Percentiles rank a stretch among this genome's conserved stretches.
Evolutionary conservation across 2,113 vertebrate species (phyloP).

Genomic region (Todiramphus saurophagus): DNA sequence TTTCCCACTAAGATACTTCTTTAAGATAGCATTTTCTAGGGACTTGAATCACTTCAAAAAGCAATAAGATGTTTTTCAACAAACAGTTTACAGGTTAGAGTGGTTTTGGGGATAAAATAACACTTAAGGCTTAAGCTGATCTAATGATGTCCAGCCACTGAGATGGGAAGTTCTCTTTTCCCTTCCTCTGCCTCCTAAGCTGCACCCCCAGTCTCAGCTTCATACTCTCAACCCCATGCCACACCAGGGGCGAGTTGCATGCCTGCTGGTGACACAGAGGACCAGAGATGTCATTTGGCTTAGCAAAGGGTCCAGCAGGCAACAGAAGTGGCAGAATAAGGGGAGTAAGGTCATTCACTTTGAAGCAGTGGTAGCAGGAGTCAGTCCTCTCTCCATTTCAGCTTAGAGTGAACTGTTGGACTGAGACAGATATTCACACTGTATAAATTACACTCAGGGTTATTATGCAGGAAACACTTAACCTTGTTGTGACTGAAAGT

Average conservation of each 20-base stretch:
- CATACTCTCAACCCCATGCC: neutral
- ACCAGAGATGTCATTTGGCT: neutral
- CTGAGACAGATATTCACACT: neutral
- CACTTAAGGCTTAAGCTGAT: neutral
- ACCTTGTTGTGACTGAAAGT: neutral
- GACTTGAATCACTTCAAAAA: neutral
- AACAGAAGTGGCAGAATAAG: neutral
- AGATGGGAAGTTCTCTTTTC: neutral
- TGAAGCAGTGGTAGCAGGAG: neutral
- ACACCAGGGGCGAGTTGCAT: neutral
- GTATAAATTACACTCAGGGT: neutral
- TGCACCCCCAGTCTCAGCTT: neutral
- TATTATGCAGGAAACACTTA: neutral
- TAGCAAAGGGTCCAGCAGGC: neutral
- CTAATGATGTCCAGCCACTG: neutral
- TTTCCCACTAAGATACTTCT: neutral
- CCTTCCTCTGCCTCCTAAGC: neutral
- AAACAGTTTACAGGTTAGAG: neutral
- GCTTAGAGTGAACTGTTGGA: neutral
- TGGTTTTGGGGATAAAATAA: neutral
- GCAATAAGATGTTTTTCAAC: neutral
- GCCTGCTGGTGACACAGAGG: rapidly evolving
- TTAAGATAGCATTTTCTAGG: neutral
- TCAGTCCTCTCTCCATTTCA: neutral
- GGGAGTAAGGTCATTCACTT: neutral